Percentiles rank a stretch among this genome's conserved stretches.
Evolutionary conservation across 1,140 invertebrate genomes (phyloP).

Genomic region (Bombus pyrosoma): DNA sequence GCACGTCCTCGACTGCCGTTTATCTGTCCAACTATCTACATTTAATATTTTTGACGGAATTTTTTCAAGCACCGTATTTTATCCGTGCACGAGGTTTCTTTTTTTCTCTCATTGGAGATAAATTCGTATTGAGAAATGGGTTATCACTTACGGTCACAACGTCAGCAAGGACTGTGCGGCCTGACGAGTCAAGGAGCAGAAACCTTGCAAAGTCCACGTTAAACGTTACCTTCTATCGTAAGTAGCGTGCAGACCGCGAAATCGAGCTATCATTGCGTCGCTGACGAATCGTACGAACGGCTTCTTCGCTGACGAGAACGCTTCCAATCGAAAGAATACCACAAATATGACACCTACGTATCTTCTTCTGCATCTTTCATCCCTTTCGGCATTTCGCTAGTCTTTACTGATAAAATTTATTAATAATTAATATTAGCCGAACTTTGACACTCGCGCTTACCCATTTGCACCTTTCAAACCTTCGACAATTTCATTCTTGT

Average conservation of each 20-base stretch:
- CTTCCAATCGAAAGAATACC: not conserved
- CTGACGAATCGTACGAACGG: conserved; percentile 15
- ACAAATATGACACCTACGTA: not conserved
- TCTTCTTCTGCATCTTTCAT: not conserved
- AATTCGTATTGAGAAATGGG: conserved; percentile 48
- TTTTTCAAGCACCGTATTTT: conserved; percentile 28
- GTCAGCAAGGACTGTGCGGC: conserved; percentile 32
- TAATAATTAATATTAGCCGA: not conserved
- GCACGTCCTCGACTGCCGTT: not conserved
- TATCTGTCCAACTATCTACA: not conserved
- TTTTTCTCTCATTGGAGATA: conserved; percentile 13
- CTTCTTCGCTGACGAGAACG: not conserved
- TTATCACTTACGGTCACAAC: conserved; percentile 55
- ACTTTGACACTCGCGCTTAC: no score
- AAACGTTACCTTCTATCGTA: conserved; percentile 26
- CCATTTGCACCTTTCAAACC: not conserved
- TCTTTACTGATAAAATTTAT: not conserved
- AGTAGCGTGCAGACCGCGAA: conserved; percentile 23
- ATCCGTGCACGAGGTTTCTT: conserved; percentile 24
- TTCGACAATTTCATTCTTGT: not conserved
- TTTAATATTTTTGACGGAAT: conserved; percentile 29
- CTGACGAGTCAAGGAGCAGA: conserved; percentile 58
- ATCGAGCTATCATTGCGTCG: conserved; percentile 9
- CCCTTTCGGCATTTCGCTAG: not conserved
- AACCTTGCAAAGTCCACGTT: conserved; percentile 51